A percentile compares a stretch with the other conserved stretches of the same genome.
phyloP scores from a whole-genome alignment of 2,113 vertebrate species.

The Aldabrachelys gigantea region DNA sequence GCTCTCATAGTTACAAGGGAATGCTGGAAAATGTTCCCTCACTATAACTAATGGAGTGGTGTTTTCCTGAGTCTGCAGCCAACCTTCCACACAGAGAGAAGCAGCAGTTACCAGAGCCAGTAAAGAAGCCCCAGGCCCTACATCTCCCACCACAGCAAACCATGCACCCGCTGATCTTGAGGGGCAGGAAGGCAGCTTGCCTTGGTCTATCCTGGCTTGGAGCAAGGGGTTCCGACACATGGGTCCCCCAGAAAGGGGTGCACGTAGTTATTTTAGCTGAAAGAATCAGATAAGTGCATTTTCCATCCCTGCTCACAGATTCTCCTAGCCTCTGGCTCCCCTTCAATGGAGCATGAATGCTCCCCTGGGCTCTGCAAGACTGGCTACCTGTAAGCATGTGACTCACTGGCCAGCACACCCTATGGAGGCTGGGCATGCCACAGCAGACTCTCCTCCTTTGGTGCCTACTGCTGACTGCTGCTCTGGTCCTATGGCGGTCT shows the following conservation, averaged over 20 bases:
- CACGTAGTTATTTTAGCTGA: too few relatives aligned
- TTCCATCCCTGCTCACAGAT: not conserved
- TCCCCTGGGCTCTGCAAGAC: not conserved
- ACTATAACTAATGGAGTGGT: not conserved
- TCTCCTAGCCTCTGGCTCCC: not conserved
- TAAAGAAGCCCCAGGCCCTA: accelerated
- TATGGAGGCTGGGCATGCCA: not conserved
- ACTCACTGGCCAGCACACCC: not conserved
- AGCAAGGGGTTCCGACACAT: accelerated
- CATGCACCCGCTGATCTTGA: not conserved
- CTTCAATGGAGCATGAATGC: not conserved
- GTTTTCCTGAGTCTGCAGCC: not conserved
- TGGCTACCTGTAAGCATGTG: not conserved
- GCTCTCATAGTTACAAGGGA: accelerated
- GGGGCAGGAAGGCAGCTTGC: not conserved
- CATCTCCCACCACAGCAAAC: not conserved
- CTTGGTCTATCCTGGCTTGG: accelerated
- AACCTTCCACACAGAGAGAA: not conserved
- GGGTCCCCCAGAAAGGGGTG: not conserved
- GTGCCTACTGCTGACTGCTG: not conserved
- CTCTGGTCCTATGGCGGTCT: not conserved
- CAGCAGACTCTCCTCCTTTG: not conserved
- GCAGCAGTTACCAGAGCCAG: too few relatives aligned
- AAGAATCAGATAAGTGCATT: too few relatives aligned
- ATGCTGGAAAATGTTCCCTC: not conserved